Evolutionary conservation across 2,888 invertebrate species (phyloP).

Genomic region (Morinoia aosen): DNA sequence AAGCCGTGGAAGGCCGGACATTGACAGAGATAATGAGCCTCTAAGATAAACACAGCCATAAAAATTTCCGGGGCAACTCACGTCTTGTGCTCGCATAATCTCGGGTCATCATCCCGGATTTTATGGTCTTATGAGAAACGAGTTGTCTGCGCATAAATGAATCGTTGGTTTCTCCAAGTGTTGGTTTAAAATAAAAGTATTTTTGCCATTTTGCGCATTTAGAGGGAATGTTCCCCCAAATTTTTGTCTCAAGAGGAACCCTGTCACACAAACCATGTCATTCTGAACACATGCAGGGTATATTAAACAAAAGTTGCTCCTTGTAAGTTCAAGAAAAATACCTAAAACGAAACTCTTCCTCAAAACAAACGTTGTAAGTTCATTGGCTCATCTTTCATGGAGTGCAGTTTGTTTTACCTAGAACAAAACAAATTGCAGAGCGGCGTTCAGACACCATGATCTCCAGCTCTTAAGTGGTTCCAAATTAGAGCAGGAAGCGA

Average conservation of each 20-base stretch:
- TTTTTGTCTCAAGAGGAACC: neutral
- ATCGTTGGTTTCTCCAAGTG: neutral
- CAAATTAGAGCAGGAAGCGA: constrained; percentile 44
- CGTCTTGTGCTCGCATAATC: constrained; percentile 9
- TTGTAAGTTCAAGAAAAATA: neutral
- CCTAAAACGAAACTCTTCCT: neutral
- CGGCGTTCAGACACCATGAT: neutral
- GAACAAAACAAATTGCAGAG: neutral
- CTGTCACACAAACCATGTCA: too few relatives aligned
- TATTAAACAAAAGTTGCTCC: neutral
- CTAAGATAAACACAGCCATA: constrained; percentile 10
- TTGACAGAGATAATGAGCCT: constrained; percentile 12
- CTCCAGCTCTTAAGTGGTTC: neutral
- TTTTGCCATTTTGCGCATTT: neutral
- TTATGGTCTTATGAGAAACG: neutral
- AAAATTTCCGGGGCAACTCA: neutral
- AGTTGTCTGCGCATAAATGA: neutral
- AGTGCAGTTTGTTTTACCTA: neutral
- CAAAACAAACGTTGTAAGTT: neutral
- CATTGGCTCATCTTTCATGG: neutral
- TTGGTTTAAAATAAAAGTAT: neutral
- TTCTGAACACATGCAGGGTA: neutral
- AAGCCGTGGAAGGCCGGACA: neutral
- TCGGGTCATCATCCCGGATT: neutral
- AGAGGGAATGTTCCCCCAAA: neutral